Evolutionary conservation across 2,113 vertebrate genomes (phyloP), one percentile per base, ranked within the genome.

Genomic region (Stercorarius parasiticus): DNA sequence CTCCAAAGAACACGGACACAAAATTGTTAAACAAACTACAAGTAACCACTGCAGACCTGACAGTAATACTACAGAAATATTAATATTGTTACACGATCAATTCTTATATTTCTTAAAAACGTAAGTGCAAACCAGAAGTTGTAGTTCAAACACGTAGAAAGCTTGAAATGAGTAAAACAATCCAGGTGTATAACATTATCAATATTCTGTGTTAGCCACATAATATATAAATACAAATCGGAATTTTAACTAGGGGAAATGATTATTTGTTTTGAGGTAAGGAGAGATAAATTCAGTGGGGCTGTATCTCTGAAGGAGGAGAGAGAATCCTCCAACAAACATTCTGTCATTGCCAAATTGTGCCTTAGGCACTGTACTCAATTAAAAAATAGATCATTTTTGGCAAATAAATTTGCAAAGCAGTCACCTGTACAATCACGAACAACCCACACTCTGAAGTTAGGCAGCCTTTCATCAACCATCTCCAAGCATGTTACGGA

Each of bases 141-240:
- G 59, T 55, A 71, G 59, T 62, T 95, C 58, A 85, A 91, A 87
- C 0, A 1, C 7, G 12, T 53, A 73, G 50, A 90, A 90, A 93
- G 47, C 64, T 91, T 96, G 91, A 96, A 97, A 97, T 97, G 70
- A 88, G 47, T 72, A 70, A 80, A 88, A 86, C 74, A 81, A 90
- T 82, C 69, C 58, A 62, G 52, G 42, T 73, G n/a, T 19, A 6
- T 32, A 93, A 56, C 13, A 56, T 40, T 17, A 89, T 29, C 69
- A 79, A 84, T 43, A 74, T 42, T 53, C 69, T 56, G 19, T 49
- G 25, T 79, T 56, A 77, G 66, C 52, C 66, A 95, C 27, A 7
- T 14, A 66, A 71, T 34, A 61, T 30, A 67, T 50, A 81, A 83
- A 88, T 34, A 71, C 9, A 82, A 58, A 83, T 0, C 21, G 36